A percentile compares a stretch with the other conserved stretches of the same genome.
Evolutionary conservation across 2,888 invertebrate genomes (phyloP).

Genomic region (Yponomeuta sedellus): DNA sequence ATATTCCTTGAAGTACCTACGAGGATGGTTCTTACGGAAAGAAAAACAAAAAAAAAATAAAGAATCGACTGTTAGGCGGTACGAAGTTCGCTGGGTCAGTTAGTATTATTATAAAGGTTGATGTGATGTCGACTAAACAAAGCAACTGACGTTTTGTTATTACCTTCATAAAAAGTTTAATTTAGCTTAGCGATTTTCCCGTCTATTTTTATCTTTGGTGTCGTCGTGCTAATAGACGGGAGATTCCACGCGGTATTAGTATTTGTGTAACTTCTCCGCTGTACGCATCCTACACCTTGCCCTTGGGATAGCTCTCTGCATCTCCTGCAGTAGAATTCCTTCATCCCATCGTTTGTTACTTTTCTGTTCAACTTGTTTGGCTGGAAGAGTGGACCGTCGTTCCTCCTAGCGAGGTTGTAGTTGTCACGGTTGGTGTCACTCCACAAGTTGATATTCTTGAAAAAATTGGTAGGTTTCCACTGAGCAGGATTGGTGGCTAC

Average conservation of each 20-base stretch:
- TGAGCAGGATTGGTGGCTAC: constrained; percentile 42
- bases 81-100: too few species aligned
- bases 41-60: too few species aligned
- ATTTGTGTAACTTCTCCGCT: constrained; percentile 38
- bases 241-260: constrained; percentile 37
- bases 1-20: too few species aligned
- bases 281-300: constrained; percentile 33
- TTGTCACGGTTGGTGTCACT: constrained; percentile 36
- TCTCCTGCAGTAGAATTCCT: constrained; percentile 63
- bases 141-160: neutral
- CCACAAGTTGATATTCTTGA: constrained; percentile 57
- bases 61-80: too few species aligned
- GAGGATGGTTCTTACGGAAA: too few species aligned
- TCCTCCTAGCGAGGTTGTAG: constrained; percentile 33
- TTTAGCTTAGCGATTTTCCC: constrained; percentile 72
- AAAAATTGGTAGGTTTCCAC: constrained; percentile 60
- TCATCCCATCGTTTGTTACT: constrained; percentile 49
- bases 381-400: constrained; percentile 36
- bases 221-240: constrained; percentile 40
- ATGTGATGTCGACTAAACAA: neutral
- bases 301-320: constrained; percentile 50
- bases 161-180: constrained; percentile 31
- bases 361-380: constrained; percentile 45
- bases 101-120: neutral
- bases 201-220: constrained; percentile 60